A percentile compares a stretch with the other conserved stretches of the same genome.
These are phyloP conservation scores for Macquaria australasica DNA, from an alignment of 2,113 vertebrate genomes.

Conservation along the genomic window DNA sequence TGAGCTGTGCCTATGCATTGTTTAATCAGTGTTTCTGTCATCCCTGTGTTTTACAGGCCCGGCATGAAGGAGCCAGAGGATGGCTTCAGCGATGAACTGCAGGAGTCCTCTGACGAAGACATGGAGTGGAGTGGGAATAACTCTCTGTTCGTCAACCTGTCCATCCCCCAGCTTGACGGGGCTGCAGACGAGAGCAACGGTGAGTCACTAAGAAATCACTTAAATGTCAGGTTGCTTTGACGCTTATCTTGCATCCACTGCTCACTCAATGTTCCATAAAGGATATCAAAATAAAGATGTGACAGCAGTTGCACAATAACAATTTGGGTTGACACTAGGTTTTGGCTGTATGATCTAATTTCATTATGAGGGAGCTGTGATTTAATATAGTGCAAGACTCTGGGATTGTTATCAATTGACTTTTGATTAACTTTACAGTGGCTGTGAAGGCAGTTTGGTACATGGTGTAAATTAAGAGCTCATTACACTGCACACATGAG, in stretches of 20 bases:
- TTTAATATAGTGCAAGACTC: background rate
- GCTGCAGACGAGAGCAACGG: slow-evolving; percentile 98
- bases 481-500: background rate
- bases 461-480: background rate
- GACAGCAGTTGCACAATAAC: slow-evolving; percentile 13
- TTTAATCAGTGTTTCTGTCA: slow-evolving; percentile 17
- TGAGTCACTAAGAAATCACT: slow-evolving; percentile 74
- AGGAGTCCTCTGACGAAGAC: slow-evolving; percentile 93
- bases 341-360: slow-evolving; percentile 9
- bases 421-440: background rate
- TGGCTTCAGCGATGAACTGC: slow-evolving; percentile 89
- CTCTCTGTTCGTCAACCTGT: slow-evolving; percentile 89
- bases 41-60: slow-evolving; percentile 75
- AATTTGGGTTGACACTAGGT: slow-evolving; percentile 1
- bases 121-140: slow-evolving; percentile 93
- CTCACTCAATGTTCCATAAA: slow-evolving; percentile 29
- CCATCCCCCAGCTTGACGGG: slow-evolving; percentile 97
- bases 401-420: background rate
- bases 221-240: slow-evolving; percentile 41
- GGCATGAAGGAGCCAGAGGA: slow-evolving; percentile 84
- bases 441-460: background rate
- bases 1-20: background rate
- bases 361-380: background rate
- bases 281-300: slow-evolving; percentile 17
- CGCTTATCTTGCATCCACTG: slow-evolving; percentile 8